Percentiles rank a stretch among this genome's conserved stretches.
Conservation (phyloP, 2,888 invertebrate species). For the Drosophila gaucha region DNA sequence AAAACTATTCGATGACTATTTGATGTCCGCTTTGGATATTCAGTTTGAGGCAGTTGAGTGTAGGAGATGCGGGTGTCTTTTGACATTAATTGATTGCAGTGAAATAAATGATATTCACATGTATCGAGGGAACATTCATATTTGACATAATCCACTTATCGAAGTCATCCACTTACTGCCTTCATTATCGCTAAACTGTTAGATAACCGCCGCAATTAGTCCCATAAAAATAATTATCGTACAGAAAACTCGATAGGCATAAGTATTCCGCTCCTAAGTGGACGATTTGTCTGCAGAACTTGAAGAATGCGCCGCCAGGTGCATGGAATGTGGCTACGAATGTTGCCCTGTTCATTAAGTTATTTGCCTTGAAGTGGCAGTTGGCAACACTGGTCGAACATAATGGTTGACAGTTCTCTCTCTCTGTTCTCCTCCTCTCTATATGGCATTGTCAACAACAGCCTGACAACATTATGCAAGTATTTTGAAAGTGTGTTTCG, state of each 20-base stretch:
- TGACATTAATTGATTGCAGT: slow-evolving; percentile 43
- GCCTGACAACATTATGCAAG: slow-evolving; percentile 30
- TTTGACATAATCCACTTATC: slow-evolving; percentile 40
- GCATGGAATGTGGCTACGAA: slow-evolving; percentile 34
- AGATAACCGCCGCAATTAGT: slow-evolving; percentile 73
- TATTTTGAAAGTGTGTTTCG: slow-evolving; percentile 42
- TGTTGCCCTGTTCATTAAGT: slow-evolving; percentile 47
- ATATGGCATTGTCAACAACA: slow-evolving; percentile 43
- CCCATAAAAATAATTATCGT: slow-evolving; percentile 63
- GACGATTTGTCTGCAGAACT: slow-evolving; percentile 53
- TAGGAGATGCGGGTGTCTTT: slow-evolving; percentile 41
- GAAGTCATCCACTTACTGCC: slow-evolving; percentile 20
- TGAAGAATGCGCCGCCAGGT: slow-evolving; percentile 41
- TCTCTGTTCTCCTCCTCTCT: slow-evolving; percentile 1
- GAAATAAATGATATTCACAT: slow-evolving; percentile 26
- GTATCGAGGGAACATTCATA: slow-evolving; percentile 24
- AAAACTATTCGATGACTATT: slow-evolving; percentile 15
- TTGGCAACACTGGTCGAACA: slow-evolving; percentile 16
- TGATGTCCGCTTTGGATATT: slow-evolving; percentile 9
- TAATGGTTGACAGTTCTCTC: slow-evolving; percentile 6
- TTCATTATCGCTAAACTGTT: slow-evolving; percentile 43
- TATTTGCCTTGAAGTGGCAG: slow-evolving; percentile 33
- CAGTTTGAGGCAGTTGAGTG: not conserved
- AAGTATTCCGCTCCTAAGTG: slow-evolving; percentile 33
- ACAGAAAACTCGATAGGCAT: slow-evolving; percentile 17